Percentiles rank a stretch among this genome's conserved stretches.
Evolutionary conservation across 2,797 vertebrate species (phyloP).

Genomic region (Merluccius polli): DNA sequence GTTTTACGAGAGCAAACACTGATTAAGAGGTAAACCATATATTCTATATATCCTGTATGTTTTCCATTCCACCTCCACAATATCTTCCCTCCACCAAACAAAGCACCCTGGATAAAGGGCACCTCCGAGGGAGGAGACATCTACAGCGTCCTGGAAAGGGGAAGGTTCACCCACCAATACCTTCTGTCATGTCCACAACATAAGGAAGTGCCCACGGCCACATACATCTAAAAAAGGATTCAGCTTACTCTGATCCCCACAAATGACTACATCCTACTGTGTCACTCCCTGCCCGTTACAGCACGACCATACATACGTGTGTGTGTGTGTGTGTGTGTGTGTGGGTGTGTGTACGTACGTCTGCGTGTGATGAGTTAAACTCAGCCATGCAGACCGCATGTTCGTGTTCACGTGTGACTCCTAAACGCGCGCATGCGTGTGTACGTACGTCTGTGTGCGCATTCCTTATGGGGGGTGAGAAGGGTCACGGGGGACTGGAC

Average conservation of each 20-base stretch:
- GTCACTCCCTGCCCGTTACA: slow-evolving; percentile 25
- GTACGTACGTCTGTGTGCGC: no score
- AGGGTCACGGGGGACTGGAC: no score
- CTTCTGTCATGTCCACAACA: neutral
- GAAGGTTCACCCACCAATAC: no score
- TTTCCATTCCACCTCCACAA: neutral
- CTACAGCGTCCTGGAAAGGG: neutral
- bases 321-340: no score
- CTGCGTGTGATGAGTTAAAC: no score
- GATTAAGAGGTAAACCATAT: neutral
- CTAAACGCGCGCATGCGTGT: no score
- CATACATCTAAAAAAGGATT: slow-evolving; percentile 13
- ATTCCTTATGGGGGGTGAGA: no score
- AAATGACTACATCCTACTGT: slow-evolving; percentile 47
- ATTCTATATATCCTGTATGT: neutral
- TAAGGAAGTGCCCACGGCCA: neutral
- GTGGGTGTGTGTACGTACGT: no score
- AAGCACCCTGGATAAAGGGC: neutral
- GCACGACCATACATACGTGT: slow-evolving; percentile 36
- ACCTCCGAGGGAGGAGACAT: neutral
- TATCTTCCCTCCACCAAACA: neutral
- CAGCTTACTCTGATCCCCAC: slow-evolving; percentile 44
- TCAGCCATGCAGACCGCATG: no score
- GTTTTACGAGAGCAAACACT: neutral
- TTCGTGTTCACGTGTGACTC: no score